These are phyloP conservation scores for Zosterops lateralis DNA, from an alignment of 2,113 vertebrate species.

Conservation along the genomic window DNA sequence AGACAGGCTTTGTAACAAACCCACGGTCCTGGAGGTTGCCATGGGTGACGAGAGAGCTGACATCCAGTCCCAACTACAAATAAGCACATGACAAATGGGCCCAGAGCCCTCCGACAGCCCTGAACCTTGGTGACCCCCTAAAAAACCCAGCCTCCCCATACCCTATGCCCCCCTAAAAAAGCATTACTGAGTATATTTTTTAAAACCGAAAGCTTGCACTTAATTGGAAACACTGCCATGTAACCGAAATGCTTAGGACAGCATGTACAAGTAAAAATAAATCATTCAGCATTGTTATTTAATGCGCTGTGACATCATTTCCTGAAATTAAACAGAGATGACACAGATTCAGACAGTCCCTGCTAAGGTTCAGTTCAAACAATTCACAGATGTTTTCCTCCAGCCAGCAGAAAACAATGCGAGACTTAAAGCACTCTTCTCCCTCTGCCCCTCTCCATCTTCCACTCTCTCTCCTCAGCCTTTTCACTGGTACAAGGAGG, in stretches of 20 bases:
- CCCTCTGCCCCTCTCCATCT: not conserved
- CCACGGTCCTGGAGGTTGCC: conserved; percentile 75
- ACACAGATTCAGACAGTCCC: conserved; percentile 75
- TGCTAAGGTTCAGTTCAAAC: conserved; percentile 77
- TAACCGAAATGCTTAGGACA: conserved; percentile 73
- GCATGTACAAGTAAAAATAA: conserved; percentile 75
- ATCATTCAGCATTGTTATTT: conserved; percentile 75
- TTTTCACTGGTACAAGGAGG: not conserved
- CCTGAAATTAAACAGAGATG: conserved; percentile 81
- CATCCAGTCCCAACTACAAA: conserved; percentile 81
- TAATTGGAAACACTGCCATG: conserved; percentile 75
- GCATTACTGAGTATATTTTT: conserved; percentile 49
- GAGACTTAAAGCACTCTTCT: conserved; percentile 37
- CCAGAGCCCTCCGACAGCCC: conserved; percentile 79
- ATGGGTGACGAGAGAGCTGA: conserved; percentile 80
- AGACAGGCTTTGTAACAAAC: conserved; percentile 75
- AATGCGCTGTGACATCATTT: conserved; percentile 81
- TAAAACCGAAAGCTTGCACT: conserved; percentile 64
- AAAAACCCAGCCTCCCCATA: conserved; percentile 46
- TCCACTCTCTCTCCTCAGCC: not conserved
- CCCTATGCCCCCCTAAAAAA: not conserved
- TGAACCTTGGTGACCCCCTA: conserved; percentile 83
- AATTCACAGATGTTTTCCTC: conserved; percentile 89
- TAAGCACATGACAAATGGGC: conserved; percentile 87
- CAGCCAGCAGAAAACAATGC: conserved; percentile 77